Percentiles rank a stretch among this genome's conserved stretches.
These are phyloP conservation scores for Anneissia japonica DNA, from an alignment of 35 echinoderm and acorn worm species.

Conservation along the genomic window DNA sequence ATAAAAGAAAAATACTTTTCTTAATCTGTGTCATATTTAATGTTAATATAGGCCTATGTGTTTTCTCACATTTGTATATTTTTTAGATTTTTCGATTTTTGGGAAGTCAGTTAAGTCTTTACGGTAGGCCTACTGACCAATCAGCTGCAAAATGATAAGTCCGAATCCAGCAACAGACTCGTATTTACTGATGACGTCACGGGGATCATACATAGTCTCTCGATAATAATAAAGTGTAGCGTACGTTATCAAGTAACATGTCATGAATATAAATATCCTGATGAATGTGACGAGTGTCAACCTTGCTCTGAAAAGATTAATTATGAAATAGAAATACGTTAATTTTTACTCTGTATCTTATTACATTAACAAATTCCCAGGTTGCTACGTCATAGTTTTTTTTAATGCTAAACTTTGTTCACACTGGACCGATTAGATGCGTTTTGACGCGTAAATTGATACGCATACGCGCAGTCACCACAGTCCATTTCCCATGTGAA, in stretches of 20 bases:
- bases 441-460: no score
- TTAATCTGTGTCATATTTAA: no score
- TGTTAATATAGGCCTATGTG: no score
- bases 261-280: not conserved
- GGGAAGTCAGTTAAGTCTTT: not conserved
- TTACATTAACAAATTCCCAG: no score
- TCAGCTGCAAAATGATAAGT: not conserved
- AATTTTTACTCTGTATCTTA: no score
- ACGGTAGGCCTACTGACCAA: not conserved
- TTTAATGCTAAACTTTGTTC: no score
- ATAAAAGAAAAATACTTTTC: not conserved
- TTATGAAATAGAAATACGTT: no score
- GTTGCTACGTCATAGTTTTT: no score
- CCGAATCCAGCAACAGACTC: not conserved
- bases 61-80: not conserved
- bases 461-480: no score
- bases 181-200: conserved; percentile 1
- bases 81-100: not conserved
- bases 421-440: no score
- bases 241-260: not conserved
- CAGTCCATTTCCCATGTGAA: no score
- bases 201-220: not conserved
- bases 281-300: not conserved
- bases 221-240: not conserved
- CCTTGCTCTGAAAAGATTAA: not conserved